Percentiles rank a stretch among this genome's conserved stretches.
These are phyloP conservation scores for Arge pagana DNA, from an alignment of 2,888 invertebrate genomes.

Conservation along the genomic window DNA sequence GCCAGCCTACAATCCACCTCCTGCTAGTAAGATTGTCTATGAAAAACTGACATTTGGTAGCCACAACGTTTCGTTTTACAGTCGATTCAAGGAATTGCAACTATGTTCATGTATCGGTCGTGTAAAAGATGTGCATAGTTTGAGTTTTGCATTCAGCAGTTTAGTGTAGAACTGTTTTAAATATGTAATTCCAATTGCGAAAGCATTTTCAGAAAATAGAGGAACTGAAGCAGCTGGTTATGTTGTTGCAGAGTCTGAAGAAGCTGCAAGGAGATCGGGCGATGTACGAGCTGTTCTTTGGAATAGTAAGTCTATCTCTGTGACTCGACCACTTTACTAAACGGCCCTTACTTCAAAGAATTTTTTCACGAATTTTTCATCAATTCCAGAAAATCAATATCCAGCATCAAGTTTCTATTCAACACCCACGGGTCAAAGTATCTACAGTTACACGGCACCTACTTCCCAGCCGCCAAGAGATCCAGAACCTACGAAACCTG, in stretches of 20 bases:
- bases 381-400: conserved; percentile 53
- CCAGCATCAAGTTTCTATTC: conserved; percentile 55
- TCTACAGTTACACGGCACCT: conserved; percentile 55
- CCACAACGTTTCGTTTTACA: not conserved
- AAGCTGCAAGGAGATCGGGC: conserved; percentile 78
- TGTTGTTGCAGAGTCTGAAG: conserved; percentile 71
- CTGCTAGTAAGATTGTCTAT: conserved; percentile 62
- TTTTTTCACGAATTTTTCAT: not conserved
- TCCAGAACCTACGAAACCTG: conserved; percentile 47
- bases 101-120: too few relatives aligned
- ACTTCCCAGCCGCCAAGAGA: conserved; percentile 50
- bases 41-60: not conserved
- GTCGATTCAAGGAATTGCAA: conserved; percentile 7
- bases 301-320: conserved; percentile 73
- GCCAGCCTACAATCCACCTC: conserved; percentile 66
- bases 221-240: conserved; percentile 41
- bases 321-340: not conserved
- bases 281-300: conserved; percentile 81
- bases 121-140: conserved; percentile 20
- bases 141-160: conserved; percentile 26
- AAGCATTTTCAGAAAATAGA: conserved; percentile 34
- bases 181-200: conserved; percentile 38
- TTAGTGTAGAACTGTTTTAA: too few relatives aligned
- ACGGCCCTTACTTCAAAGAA: not conserved
- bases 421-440: conserved; percentile 49